Evolutionary conservation across 2,797 vertebrate species (phyloP).

Genomic region (Intellagama lesueurii): DNA sequence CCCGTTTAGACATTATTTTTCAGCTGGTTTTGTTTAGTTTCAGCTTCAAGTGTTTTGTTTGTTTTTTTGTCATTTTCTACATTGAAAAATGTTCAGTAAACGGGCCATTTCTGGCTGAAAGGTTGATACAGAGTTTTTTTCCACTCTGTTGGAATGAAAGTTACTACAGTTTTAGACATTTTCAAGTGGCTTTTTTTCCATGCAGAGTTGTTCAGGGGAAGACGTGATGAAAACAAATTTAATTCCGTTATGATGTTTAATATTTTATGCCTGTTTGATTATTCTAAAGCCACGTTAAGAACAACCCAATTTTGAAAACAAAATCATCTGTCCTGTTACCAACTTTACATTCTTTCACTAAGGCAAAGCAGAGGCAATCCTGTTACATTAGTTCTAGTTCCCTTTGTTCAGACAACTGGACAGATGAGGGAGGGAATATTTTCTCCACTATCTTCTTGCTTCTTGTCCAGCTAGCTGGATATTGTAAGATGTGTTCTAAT

Average conservation of each 20-base stretch:
- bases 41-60: neutral
- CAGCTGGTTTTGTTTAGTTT: neutral
- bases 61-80: neutral
- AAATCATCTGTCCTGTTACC: neutral
- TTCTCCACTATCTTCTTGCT: neutral
- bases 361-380: neutral
- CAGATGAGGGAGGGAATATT: neutral
- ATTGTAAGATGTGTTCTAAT: neutral
- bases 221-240: neutral
- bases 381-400: neutral
- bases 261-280: neutral
- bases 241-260: neutral
- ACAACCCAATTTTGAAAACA: neutral
- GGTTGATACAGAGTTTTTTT: neutral
- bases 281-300: neutral
- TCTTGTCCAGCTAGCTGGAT: neutral
- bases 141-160: neutral
- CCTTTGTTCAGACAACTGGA: neutral
- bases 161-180: neutral
- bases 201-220: neutral
- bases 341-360: neutral
- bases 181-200: neutral
- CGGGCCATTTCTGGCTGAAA: neutral
- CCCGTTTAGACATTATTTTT: neutral
- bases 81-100: neutral